These are phyloP conservation scores for Microcebus griseorufus DNA, from an alignment of 2,113 vertebrate genomes.

Conservation along the genomic window DNA sequence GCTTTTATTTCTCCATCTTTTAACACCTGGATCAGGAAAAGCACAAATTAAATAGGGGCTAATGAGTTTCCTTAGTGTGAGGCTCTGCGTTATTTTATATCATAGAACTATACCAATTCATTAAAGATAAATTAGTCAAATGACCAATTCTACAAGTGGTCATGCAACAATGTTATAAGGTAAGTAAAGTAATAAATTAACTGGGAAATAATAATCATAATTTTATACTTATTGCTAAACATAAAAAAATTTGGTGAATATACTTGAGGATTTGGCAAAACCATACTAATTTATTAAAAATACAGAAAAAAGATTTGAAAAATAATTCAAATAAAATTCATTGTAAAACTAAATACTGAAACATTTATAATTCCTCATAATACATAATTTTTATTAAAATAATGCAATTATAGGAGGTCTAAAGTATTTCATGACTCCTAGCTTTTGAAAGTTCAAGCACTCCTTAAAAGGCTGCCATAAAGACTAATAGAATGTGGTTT, in stretches of 20 bases:
- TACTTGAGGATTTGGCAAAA: background rate
- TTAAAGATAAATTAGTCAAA: background rate
- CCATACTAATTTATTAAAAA: background rate
- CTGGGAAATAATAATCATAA: background rate
- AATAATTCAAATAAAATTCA: background rate
- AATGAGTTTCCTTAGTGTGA: background rate
- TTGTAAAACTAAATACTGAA: background rate
- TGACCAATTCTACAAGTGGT: background rate
- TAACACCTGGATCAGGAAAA: background rate
- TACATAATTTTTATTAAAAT: background rate
- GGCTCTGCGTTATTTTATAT: background rate
- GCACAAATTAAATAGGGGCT: background rate
- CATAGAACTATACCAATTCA: background rate
- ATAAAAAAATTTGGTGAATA: background rate
- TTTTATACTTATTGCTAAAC: background rate
- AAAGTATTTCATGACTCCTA: background rate
- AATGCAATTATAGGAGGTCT: background rate
- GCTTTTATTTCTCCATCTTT: background rate
- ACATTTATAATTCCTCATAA: background rate
- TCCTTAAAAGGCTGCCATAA: background rate
- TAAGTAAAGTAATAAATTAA: background rate
- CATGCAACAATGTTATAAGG: background rate
- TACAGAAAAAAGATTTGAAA: background rate
- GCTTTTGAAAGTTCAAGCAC: background rate
- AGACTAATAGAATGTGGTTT: background rate